Percentiles rank a stretch among this genome's conserved stretches.
Evolutionary conservation across 2,797 vertebrate genomes (phyloP).

Genomic region (Brachymystax lenok): DNA sequence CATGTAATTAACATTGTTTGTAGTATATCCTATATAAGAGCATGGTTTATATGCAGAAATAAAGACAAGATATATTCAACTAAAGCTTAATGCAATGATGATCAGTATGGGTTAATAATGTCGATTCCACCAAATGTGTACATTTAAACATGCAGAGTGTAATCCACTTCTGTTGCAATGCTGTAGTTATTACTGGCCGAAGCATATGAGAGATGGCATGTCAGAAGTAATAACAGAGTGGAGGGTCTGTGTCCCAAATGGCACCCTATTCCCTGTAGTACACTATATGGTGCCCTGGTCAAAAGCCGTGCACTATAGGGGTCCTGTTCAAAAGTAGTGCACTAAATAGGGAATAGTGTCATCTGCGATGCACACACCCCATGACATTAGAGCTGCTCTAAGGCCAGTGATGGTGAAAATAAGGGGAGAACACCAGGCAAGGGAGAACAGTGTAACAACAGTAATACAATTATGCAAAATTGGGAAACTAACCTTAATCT

Average conservation of each 20-base stretch:
- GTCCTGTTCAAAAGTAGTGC: too few species aligned
- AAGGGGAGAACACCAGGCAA: too few species aligned
- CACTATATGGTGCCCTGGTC: neutral
- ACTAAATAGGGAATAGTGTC: too few species aligned
- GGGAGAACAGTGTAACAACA: neutral
- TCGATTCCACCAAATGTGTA: neutral
- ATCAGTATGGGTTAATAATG: neutral
- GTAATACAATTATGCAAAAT: neutral
- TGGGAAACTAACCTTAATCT: neutral
- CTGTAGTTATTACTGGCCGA: neutral
- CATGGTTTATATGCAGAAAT: constrained; percentile 40
- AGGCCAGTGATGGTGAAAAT: neutral
- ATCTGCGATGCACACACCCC: too few species aligned
- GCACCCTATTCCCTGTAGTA: neutral
- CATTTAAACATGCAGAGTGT: neutral
- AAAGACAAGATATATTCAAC: neutral
- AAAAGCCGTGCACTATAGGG: too few species aligned
- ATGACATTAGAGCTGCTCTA: too few species aligned
- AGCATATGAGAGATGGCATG: neutral
- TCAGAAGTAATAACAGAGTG: neutral
- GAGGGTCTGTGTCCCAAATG: neutral
- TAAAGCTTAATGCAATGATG: too few species aligned
- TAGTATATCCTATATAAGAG: neutral
- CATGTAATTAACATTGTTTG: neutral
- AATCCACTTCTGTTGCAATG: neutral